A percentile compares a stretch with the other conserved stretches of the same genome.
phyloP scores from a whole-genome alignment of 1,140 invertebrate species.

The Ruditapes philippinarum region DNA sequence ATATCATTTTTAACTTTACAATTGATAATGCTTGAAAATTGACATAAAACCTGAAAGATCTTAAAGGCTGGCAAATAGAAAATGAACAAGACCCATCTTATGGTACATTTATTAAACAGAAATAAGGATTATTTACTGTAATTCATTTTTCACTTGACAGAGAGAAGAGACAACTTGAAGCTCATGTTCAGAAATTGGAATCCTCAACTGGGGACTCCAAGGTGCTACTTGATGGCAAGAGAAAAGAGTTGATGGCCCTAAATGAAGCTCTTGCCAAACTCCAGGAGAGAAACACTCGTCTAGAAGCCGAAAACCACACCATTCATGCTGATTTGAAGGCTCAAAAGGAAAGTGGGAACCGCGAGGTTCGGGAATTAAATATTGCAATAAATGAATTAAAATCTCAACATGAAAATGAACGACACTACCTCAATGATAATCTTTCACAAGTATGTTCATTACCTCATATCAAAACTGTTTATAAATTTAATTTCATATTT shows the following conservation, averaged over 20 bases:
- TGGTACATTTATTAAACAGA: no score
- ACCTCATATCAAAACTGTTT: neutral
- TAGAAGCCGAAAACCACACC: conserved; percentile 74
- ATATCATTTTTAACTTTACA: no score
- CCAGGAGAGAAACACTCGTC: conserved; percentile 76
- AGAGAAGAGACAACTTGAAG: conserved; percentile 75
- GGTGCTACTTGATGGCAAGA: conserved; percentile 72
- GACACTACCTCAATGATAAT: conserved; percentile 77
- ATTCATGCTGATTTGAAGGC: conserved; percentile 76
- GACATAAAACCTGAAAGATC: no score
- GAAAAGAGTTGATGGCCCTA: conserved; percentile 73
- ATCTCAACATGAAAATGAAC: conserved; percentile 78
- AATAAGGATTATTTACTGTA: neutral
- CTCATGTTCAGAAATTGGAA: conserved; percentile 68
- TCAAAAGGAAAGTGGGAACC: conserved; percentile 65
- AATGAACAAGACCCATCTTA: no score
- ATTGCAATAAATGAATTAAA: conserved; percentile 76
- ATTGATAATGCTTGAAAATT: no score
- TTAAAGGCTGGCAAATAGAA: no score
- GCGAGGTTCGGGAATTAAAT: conserved; percentile 74
- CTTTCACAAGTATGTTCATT: conserved; percentile 69
- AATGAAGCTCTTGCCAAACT: conserved; percentile 74
- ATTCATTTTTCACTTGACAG: no score
- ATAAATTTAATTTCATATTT: no score
- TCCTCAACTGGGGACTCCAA: conserved; percentile 71